Percentiles rank a stretch among this genome's conserved stretches.
These are phyloP conservation scores for Rhodinocichla rosea DNA, from an alignment of 2,113 vertebrate genomes.

Conservation along the genomic window DNA sequence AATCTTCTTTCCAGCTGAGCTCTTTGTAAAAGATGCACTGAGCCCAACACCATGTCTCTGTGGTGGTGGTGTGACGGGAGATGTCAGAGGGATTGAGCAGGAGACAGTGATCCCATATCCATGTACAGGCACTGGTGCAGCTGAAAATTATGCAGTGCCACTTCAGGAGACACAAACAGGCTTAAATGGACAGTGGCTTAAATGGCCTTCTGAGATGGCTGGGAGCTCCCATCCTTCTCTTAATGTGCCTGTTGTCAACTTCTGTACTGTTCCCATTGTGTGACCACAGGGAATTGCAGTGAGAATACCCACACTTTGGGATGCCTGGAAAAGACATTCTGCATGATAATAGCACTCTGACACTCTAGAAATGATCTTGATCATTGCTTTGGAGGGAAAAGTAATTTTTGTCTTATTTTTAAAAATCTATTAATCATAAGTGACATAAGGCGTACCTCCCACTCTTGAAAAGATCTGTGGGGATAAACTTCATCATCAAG, in stretches of 20 bases:
- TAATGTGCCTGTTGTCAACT: not conserved
- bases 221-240: not conserved
- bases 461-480: not conserved
- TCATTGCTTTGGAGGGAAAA: not conserved
- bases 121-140: not conserved
- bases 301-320: not conserved
- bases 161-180: not conserved
- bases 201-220: not conserved
- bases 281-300: not conserved
- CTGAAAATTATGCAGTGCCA: not conserved
- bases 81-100: not conserved
- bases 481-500: not conserved
- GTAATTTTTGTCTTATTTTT: not conserved
- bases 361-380: rapidly evolving
- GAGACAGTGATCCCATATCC: not conserved
- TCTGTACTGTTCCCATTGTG: rapidly evolving
- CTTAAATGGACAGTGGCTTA: not conserved
- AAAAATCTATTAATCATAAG: not conserved
- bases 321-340: not conserved
- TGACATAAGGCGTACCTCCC: not conserved
- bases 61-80: not conserved
- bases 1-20: not conserved
- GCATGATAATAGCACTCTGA: not conserved
- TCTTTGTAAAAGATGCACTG: not conserved
- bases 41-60: rapidly evolving